A percentile compares a stretch with the other conserved stretches of the same genome.
phyloP scores from a whole-genome alignment of 1,140 invertebrate genomes.

The Antheraea pernyi region DNA sequence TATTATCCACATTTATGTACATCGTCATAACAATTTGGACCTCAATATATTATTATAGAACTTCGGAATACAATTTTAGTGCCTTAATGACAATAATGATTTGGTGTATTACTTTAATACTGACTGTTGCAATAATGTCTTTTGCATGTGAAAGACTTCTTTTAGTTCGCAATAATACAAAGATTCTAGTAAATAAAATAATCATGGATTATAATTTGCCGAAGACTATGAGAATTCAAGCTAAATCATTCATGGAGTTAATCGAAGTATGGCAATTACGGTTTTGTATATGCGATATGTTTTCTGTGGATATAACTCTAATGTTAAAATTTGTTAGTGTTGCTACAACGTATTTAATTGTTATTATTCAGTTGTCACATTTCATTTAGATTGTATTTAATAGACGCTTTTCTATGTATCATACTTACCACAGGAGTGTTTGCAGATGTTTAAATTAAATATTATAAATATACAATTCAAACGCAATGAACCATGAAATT shows the following conservation, averaged over 20 bases:
- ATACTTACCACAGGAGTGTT: no score
- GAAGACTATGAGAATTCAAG: slow-evolving; percentile 41
- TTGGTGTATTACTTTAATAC: slow-evolving; percentile 40
- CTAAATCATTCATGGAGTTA: slow-evolving; percentile 57
- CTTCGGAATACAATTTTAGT: slow-evolving; percentile 14
- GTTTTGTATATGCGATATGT: slow-evolving; percentile 50
- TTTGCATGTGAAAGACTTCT: slow-evolving; percentile 45
- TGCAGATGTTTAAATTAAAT: no score
- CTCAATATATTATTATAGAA: slow-evolving; percentile 41
- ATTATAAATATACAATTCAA: no score
- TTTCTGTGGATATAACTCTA: slow-evolving; percentile 49
- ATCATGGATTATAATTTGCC: slow-evolving; percentile 56
- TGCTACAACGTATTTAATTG: slow-evolving; percentile 52
- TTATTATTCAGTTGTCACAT: slow-evolving; percentile 54
- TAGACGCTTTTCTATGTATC: slow-evolving; percentile 18
- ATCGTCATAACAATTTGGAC: slow-evolving; percentile 53
- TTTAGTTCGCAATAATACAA: slow-evolving; percentile 36
- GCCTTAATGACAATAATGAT: slow-evolving; percentile 35
- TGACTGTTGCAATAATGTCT: slow-evolving; percentile 42
- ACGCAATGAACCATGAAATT: no score
- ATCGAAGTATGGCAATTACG: slow-evolving; percentile 49
- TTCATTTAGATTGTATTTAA: slow-evolving; percentile 27
- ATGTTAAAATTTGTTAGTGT: slow-evolving; percentile 55
- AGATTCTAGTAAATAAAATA: slow-evolving; percentile 47
- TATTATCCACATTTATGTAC: slow-evolving; percentile 48